phyloP scores from a whole-genome alignment of 2,888 invertebrate genomes.

The Drosophila tanythrix region DNA sequence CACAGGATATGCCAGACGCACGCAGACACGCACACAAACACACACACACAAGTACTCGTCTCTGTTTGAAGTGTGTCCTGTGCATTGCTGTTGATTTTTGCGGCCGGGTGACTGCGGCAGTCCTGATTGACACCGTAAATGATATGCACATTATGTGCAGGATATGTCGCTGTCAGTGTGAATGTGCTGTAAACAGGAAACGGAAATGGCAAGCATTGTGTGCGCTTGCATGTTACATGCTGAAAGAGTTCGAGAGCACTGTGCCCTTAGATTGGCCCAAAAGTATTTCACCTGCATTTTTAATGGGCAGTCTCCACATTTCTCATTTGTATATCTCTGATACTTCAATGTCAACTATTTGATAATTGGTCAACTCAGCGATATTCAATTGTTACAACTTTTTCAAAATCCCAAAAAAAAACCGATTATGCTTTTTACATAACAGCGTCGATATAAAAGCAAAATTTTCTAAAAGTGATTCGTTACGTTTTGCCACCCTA shows the following conservation, averaged over 20 bases:
- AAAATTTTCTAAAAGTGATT: slow-evolving; percentile 8
- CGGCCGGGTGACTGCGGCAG: slow-evolving; percentile 58
- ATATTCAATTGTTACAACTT: not conserved
- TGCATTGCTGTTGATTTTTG: slow-evolving; percentile 59
- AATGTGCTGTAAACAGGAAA: slow-evolving; percentile 64
- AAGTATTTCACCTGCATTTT: slow-evolving; percentile 38
- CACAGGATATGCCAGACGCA: slow-evolving; percentile 47
- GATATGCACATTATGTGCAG: slow-evolving; percentile 76
- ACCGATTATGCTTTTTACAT: not conserved
- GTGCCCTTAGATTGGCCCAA: slow-evolving; percentile 41
- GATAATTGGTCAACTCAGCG: not conserved
- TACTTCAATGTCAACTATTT: not conserved
- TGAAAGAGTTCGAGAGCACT: slow-evolving; percentile 36
- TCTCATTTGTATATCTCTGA: not conserved
- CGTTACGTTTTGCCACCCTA: slow-evolving; percentile 18
- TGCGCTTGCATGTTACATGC: slow-evolving; percentile 23
- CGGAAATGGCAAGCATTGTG: slow-evolving; percentile 77
- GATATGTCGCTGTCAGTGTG: slow-evolving; percentile 63
- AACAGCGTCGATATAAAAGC: not conserved
- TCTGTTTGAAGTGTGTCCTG: slow-evolving; percentile 37
- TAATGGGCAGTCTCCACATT: slow-evolving; percentile 36
- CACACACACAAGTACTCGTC: not conserved
- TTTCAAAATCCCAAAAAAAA: not conserved
- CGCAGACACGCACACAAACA: slow-evolving; percentile 8
- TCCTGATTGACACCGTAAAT: slow-evolving; percentile 76